A percentile compares a stretch with the other conserved stretches of the same genome.
Conservation (phyloP, 1,140 invertebrate species). For the Cataglyphis hispanica region DNA sequence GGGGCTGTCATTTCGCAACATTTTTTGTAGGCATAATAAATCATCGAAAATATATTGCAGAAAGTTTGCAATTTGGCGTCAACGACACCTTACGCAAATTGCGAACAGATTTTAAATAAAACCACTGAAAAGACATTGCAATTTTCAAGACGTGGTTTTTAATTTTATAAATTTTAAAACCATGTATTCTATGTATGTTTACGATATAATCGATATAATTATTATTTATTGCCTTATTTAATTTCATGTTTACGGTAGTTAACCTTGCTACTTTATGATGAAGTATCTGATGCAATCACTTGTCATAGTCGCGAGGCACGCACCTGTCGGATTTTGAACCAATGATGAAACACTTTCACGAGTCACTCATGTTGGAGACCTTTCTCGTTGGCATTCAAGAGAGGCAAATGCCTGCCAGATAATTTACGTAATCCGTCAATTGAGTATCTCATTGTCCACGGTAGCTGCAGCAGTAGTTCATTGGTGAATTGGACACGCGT, state of each 20-base stretch:
- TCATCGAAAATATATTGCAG: not conserved
- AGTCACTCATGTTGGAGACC: conserved; percentile 29
- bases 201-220: not conserved
- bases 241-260: conserved; percentile 1
- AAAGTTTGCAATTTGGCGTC: not conserved
- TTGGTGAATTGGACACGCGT: not conserved
- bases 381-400: conserved; percentile 44
- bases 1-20: not conserved
- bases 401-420: conserved; percentile 41
- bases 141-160: not conserved
- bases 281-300: not conserved
- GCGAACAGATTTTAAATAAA: not conserved
- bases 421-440: conserved; percentile 77
- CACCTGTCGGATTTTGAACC: conserved; percentile 51
- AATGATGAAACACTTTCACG: conserved; percentile 42
- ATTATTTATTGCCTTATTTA: not conserved
- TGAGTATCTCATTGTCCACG: conserved; percentile 77
- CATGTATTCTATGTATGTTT: not conserved
- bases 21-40: not conserved
- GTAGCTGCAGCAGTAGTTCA: conserved; percentile 65
- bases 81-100: not conserved
- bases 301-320: conserved; percentile 23
- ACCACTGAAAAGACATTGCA: not conserved
- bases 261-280: not conserved
- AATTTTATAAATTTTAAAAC: conserved; percentile 11